Evolutionary conservation across 2,888 invertebrate species (phyloP).

Genomic region (Orthosia incerta): DNA sequence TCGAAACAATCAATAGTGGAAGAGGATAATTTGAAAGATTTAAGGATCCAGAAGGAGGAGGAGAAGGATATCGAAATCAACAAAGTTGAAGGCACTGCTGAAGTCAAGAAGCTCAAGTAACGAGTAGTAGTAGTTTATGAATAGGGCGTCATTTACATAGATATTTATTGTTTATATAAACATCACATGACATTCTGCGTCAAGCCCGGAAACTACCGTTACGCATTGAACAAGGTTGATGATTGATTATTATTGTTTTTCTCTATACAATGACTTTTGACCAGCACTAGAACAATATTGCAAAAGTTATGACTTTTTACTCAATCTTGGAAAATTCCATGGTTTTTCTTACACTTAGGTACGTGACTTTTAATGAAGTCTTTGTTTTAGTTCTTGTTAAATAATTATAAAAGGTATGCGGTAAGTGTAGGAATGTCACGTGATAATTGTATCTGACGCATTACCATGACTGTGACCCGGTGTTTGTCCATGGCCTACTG

Average conservation of each 20-base stretch:
- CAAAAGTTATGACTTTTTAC: slow-evolving; percentile 2
- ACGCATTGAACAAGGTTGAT: neutral
- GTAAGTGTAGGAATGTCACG: neutral
- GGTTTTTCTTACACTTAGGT: neutral
- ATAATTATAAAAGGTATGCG: slow-evolving; percentile 17
- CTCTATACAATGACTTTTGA: neutral
- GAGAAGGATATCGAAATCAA: too few relatives aligned
- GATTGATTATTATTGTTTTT: slow-evolving; percentile 9
- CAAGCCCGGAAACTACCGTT: neutral
- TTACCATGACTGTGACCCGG: neutral
- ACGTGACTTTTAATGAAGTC: neutral
- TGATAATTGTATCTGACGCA: slow-evolving; percentile 6
- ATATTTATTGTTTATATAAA: too few relatives aligned
- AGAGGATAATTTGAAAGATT: too few relatives aligned
- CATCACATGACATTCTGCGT: neutral
- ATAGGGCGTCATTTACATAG: too few relatives aligned
- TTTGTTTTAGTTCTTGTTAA: slow-evolving; percentile 9
- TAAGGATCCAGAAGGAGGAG: too few relatives aligned
- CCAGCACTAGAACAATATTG: neutral
- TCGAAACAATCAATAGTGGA: too few relatives aligned
- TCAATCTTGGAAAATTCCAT: slow-evolving; percentile 7
- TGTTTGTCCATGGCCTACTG: neutral
- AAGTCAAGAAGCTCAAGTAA: too few relatives aligned
- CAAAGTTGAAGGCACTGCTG: too few relatives aligned
- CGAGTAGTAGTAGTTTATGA: too few relatives aligned